These are phyloP conservation scores for Porites lobata DNA, from an alignment of 92 coral and sea anemone species.

Conservation along the genomic window DNA sequence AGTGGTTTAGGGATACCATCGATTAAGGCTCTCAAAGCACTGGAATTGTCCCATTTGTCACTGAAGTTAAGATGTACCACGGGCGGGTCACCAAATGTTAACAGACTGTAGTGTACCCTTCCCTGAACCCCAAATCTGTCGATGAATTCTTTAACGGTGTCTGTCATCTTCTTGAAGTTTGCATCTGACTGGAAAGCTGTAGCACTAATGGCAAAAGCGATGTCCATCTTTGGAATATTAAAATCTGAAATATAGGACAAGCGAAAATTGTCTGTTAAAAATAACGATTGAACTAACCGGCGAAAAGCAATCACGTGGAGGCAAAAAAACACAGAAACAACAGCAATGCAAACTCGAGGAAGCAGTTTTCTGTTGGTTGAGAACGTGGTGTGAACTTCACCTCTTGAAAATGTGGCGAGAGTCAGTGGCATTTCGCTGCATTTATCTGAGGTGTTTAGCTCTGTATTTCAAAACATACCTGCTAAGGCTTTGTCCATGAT, in stretches of 20 bases:
- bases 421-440: no score
- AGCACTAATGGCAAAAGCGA: constrained; percentile 86
- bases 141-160: constrained; percentile 73
- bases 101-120: constrained; percentile 71
- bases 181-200: constrained; percentile 60
- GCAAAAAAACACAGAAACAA: no score
- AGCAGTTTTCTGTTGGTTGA: no score
- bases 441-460: neutral
- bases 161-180: constrained; percentile 84
- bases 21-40: constrained; percentile 45
- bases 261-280: neutral
- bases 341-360: no score
- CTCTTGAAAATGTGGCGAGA: no score
- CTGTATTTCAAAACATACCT: constrained; percentile 13
- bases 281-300: neutral
- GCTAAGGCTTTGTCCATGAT: constrained; percentile 66
- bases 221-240: constrained; percentile 74
- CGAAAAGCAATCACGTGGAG: no score
- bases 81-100: constrained; percentile 75
- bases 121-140: constrained; percentile 73
- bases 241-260: constrained; percentile 14
- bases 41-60: constrained; percentile 29
- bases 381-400: no score
- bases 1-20: constrained; percentile 49
- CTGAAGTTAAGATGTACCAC: constrained; percentile 41